Evolutionary conservation across 2,888 invertebrate genomes (phyloP).

Genomic region (Subacronicta megacephala): DNA sequence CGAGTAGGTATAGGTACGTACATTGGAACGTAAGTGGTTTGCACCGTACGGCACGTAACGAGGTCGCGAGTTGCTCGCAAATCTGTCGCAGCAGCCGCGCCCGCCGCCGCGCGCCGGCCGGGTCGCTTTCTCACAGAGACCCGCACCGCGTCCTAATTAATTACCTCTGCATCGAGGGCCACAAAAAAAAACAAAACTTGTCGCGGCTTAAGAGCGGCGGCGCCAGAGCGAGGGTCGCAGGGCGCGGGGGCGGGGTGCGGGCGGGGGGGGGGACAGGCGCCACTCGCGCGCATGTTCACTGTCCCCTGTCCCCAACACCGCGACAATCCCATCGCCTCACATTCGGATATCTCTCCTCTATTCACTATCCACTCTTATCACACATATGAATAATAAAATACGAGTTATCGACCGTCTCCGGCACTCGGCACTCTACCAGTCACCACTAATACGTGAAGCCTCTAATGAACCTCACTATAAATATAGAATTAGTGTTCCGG

Average conservation of each 20-base stretch:
- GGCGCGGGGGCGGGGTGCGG: slow-evolving; percentile 33
- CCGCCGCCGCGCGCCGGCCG: slow-evolving; percentile 32
- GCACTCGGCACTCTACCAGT: slow-evolving; percentile 17
- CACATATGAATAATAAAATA: slow-evolving; percentile 68
- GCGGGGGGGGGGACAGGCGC: slow-evolving; percentile 65
- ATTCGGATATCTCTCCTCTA: slow-evolving; percentile 59
- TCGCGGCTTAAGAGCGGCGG: slow-evolving; percentile 84
- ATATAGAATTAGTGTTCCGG: slow-evolving; percentile 45
- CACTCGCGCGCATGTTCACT: slow-evolving; percentile 74
- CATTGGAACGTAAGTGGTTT: background rate
- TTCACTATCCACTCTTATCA: slow-evolving; percentile 54
- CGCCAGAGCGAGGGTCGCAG: slow-evolving; percentile 69
- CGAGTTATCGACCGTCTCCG: slow-evolving; percentile 54
- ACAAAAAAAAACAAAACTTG: slow-evolving; percentile 83
- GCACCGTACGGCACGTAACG: slow-evolving; percentile 11
- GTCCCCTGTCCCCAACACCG: slow-evolving; percentile 60
- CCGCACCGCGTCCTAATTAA: slow-evolving; percentile 83
- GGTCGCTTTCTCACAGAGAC: slow-evolving; percentile 67
- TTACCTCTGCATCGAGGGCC: slow-evolving; percentile 75
- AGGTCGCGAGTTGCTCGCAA: slow-evolving; percentile 59
- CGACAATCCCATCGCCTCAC: slow-evolving; percentile 62
- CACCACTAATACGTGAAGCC: slow-evolving; percentile 38
- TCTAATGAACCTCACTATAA: slow-evolving; percentile 57
- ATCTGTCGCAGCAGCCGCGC: slow-evolving; percentile 46
- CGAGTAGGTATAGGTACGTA: background rate